Percentiles rank a stretch among this genome's conserved stretches.
phyloP scores from a whole-genome alignment of 2,888 invertebrate species.

The Nebria brevicollis region DNA sequence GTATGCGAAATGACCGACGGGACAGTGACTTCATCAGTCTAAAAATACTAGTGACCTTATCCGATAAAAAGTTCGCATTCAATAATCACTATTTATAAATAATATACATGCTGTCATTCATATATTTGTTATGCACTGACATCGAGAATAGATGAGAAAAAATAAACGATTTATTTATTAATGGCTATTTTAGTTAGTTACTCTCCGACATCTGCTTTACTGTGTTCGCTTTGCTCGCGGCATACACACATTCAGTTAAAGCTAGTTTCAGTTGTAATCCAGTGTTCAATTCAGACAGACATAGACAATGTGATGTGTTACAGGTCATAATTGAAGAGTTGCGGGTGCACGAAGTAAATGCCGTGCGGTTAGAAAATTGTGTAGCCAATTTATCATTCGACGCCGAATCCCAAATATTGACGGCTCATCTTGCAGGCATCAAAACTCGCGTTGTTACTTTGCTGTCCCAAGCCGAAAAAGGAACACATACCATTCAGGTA shows the following conservation, averaged over 20 bases:
- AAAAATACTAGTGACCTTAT: conserved; percentile 53
- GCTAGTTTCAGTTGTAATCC: conserved; percentile 4
- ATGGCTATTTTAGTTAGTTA: not conserved
- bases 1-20: conserved; percentile 24
- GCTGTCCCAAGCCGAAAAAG: conserved; percentile 75
- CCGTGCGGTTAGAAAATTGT: conserved; percentile 71
- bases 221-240: too few species aligned
- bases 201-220: too few species aligned
- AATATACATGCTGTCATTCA: conserved; percentile 36
- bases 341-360: conserved; percentile 74
- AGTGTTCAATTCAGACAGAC: not conserved
- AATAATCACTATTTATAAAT: conserved; percentile 54
- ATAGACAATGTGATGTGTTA: conserved; percentile 53
- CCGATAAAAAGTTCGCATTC: conserved; percentile 50
- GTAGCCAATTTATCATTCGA: conserved; percentile 73
- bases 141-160: not conserved
- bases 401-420: conserved; percentile 70
- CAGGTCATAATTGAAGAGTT: conserved; percentile 78
- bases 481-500: conserved; percentile 66
- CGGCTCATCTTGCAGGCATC: conserved; percentile 69
- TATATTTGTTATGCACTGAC: conserved; percentile 15
- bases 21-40: conserved; percentile 53
- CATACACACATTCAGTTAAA: not conserved
- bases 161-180: not conserved
- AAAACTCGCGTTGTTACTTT: conserved; percentile 74